A percentile compares a stretch with the other conserved stretches of the same genome.
These are phyloP conservation scores for Sterrhoptilus dennistouni DNA, from an alignment of 2,113 vertebrate species.

Conservation along the genomic window DNA sequence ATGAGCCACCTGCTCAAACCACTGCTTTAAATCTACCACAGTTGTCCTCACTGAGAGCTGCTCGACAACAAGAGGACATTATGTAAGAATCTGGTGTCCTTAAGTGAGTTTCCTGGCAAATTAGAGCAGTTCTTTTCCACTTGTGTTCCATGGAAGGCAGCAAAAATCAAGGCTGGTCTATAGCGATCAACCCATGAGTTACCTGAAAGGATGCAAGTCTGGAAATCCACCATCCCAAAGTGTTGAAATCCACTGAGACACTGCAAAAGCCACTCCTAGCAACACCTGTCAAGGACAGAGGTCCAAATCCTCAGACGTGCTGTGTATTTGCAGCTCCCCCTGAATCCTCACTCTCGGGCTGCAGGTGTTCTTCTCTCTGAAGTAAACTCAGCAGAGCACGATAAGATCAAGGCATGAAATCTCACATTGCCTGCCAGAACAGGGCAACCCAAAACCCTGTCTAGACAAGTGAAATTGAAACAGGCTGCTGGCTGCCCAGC, in stretches of 20 bases:
- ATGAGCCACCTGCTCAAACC: background rate
- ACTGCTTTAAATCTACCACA: background rate
- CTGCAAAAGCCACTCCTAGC: background rate
- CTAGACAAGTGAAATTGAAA: slow-evolving; percentile 59
- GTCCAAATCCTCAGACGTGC: background rate
- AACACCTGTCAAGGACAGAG: background rate
- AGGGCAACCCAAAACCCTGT: slow-evolving; percentile 35
- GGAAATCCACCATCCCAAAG: background rate
- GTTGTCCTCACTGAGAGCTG: background rate
- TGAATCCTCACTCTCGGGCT: background rate
- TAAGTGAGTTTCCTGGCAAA: background rate
- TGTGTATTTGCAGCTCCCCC: background rate
- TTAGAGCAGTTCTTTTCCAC: background rate
- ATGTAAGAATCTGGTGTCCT: background rate
- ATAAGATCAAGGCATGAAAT: slow-evolving; percentile 54
- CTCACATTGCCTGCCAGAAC: slow-evolving; percentile 16
- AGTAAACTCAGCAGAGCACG: background rate
- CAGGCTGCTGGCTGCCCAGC: background rate
- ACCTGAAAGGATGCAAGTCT: background rate
- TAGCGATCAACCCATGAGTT: rapidly evolving
- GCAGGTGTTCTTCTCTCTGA: slow-evolving; percentile 48
- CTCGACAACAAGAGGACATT: rapidly evolving
- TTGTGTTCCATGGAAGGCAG: background rate
- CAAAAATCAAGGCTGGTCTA: background rate
- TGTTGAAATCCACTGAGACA: background rate